Evolutionary conservation across 2,113 vertebrate species (phyloP).

Genomic region (Condylura cristata): DNA sequence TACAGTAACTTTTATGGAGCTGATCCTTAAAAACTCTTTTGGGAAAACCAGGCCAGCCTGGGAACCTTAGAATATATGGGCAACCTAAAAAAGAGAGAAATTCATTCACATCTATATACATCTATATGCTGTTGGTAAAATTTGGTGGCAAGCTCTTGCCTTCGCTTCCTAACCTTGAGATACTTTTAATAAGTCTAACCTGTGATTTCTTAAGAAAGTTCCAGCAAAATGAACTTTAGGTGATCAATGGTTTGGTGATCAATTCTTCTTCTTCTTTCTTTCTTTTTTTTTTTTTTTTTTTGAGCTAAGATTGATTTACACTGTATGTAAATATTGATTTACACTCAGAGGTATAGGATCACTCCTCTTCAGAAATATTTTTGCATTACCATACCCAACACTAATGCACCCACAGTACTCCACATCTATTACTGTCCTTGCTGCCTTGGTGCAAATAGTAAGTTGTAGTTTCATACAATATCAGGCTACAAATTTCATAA

Average conservation of each 20-base stretch:
- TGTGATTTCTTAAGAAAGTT: background rate
- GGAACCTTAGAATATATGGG: background rate
- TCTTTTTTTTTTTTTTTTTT: background rate
- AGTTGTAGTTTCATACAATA: background rate
- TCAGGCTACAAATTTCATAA: background rate
- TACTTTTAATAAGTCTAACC: background rate
- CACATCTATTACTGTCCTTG: too few species aligned
- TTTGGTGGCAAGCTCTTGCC: background rate
- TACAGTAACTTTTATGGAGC: background rate
- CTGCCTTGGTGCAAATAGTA: background rate
- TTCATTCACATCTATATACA: background rate
- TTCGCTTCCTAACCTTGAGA: background rate
- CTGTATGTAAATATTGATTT: too few species aligned
- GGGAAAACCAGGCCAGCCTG: background rate
- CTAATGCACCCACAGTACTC: too few species aligned
- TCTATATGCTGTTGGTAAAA: background rate
- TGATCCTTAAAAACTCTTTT: background rate
- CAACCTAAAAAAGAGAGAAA: background rate
- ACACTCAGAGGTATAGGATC: too few species aligned
- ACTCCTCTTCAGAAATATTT: too few species aligned
- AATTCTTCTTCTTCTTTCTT: background rate
- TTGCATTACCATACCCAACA: too few species aligned
- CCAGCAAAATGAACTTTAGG: constrained; percentile 10
- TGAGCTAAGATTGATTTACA: too few species aligned
- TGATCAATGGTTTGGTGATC: background rate